phyloP scores from a whole-genome alignment of 2,113 vertebrate genomes.

The Ibidorhyncha struthersii region DNA sequence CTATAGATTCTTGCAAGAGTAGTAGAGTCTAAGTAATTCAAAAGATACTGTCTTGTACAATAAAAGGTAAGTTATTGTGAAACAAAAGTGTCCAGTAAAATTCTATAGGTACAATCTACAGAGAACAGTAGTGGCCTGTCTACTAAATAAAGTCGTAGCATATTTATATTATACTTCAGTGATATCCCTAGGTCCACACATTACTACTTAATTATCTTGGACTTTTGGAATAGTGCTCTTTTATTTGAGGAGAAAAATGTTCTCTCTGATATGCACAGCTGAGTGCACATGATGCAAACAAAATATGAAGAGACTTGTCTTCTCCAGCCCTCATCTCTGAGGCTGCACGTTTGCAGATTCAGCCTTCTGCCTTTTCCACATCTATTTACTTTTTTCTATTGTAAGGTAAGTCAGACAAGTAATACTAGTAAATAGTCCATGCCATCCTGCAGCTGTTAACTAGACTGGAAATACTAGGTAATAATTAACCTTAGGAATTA shows the following conservation, averaged over 20 bases:
- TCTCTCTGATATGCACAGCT: background rate
- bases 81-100: background rate
- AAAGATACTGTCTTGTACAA: background rate
- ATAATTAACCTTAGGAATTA: background rate
- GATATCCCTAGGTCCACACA: background rate
- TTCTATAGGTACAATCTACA: background rate
- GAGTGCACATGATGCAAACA: background rate
- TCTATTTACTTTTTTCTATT: background rate
- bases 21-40: background rate
- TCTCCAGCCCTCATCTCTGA: background rate
- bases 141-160: background rate
- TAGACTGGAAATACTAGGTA: background rate
- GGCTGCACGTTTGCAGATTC: background rate
- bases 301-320: background rate
- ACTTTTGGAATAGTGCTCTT: background rate
- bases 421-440: background rate
- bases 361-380: background rate
- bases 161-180: background rate
- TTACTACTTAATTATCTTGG: background rate
- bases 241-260: constrained; percentile 11
- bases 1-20: background rate
- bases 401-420: background rate
- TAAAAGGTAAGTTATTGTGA: background rate
- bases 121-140: background rate
- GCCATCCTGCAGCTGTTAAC: background rate